Base-by-base conservation (phyloP, 2,797 vertebrate genomes). In the Chiropotes sagulatus region DNA sequence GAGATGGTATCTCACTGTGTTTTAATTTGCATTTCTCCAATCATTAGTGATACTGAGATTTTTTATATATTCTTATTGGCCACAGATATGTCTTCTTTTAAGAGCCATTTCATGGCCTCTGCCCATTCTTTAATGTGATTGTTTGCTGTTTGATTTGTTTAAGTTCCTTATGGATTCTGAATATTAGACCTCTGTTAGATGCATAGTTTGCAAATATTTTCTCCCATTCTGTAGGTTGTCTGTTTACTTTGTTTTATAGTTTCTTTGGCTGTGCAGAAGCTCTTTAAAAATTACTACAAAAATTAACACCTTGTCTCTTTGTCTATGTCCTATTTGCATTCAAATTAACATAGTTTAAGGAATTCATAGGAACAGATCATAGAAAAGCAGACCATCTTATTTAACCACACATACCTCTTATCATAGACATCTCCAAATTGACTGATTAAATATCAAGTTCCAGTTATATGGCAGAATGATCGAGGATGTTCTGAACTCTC, bases 211-310 rank as follows among this genome's bases (percentile, higher is more conserved):
- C 30, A n/a, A 67, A 67, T n/a, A 67, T 67, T 67, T 67, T 67
- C 15, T 67, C 33, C 64, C 14, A 67, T 67, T n/a, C 64, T 67
- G 64, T 67, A n/a, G 33, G 33, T n/a, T 67, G 33, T 67, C 64
- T 19, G 64, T n/a, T 67, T 67, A 67, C 33, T n/a, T 67, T 67
- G 17, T n/a, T 9, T 8, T 19, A 67, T n/a, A 67, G 64, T 67
- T 67, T 67, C 33, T n/a, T 67, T n/a, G 33, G 33, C 15, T 67
- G 33, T 19, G 64, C 33, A 67, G 64, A 67, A 67, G 33, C 33
- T 67, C 64, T 73, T 96, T 88, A 81, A 97, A 97, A 85, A 83
- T 83, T 85, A 93, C 72, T 48, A 28, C 24, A 67, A 75, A 91
- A 93, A 46, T 48, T 86, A 90, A 5, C 57, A 90, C 44, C 11